Evolutionary conservation across 2,113 vertebrate genomes (phyloP).

Genomic region (Climacteris rufus): DNA sequence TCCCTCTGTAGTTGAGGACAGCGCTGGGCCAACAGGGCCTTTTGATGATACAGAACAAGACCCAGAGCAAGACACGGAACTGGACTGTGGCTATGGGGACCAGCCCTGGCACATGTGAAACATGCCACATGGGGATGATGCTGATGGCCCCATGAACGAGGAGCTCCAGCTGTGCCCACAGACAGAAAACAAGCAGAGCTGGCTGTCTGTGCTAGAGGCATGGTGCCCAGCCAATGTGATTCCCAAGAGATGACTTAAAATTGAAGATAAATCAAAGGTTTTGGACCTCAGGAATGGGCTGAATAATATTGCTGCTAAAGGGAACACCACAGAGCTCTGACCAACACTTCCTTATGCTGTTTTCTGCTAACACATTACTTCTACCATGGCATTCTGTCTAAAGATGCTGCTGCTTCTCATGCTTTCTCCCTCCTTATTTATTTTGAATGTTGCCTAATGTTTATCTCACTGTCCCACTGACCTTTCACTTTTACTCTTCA

Average conservation of each 20-base stretch:
- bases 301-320: not conserved
- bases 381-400: not conserved
- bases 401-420: not conserved
- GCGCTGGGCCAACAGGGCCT: not conserved
- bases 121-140: not conserved
- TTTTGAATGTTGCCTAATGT: not conserved
- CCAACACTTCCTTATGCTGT: accelerated
- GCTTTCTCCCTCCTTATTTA: not conserved
- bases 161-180: not conserved
- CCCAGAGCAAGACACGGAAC: not conserved
- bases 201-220: not conserved
- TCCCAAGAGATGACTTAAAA: not conserved
- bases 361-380: not conserved
- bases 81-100: not conserved
- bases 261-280: not conserved
- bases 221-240: not conserved
- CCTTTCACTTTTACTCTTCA: not conserved
- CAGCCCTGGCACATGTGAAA: accelerated
- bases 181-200: accelerated
- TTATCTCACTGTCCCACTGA: not conserved
- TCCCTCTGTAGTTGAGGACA: not conserved
- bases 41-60: not conserved
- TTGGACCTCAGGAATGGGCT: not conserved
- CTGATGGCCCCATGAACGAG: accelerated
- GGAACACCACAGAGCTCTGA: not conserved